Percentiles rank a stretch among this genome's conserved stretches.
Conservation (phyloP, 2,797 vertebrate species). For the Denticeps clupeoides region DNA sequence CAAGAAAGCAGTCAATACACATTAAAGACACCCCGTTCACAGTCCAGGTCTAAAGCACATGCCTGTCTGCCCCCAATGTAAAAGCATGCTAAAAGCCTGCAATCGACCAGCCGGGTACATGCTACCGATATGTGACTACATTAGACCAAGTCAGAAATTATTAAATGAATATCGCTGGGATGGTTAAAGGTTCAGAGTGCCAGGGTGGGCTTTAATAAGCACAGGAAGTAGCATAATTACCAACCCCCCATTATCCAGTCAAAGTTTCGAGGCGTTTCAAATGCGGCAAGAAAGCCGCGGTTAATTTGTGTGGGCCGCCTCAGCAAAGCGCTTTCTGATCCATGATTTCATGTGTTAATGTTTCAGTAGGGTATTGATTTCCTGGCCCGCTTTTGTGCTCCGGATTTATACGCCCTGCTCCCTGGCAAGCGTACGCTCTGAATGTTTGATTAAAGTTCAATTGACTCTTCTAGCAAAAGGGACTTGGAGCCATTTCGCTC, state of each 20-base stretch:
- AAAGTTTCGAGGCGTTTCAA: slow-evolving; percentile 39
- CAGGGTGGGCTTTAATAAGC: slow-evolving; percentile 5
- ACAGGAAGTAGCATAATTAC: slow-evolving; percentile 40
- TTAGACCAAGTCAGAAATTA: slow-evolving; percentile 10
- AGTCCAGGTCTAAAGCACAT: slow-evolving; percentile 50
- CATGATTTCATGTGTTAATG: slow-evolving; percentile 82
- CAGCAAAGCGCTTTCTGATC: slow-evolving; percentile 77
- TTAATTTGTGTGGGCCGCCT: slow-evolving; percentile 73
- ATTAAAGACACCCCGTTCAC: slow-evolving; percentile 49
- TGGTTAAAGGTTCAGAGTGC: neutral
- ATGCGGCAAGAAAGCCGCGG: slow-evolving; percentile 55
- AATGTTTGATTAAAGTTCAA: slow-evolving; percentile 95
- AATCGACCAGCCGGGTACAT: slow-evolving; percentile 28
- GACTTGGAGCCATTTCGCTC: slow-evolving; percentile 66
- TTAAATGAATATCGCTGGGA: slow-evolving; percentile 4
- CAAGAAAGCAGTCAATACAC: slow-evolving; percentile 53
- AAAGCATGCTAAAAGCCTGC: slow-evolving; percentile 50
- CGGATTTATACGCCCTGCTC: slow-evolving; percentile 67
- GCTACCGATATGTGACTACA: slow-evolving; percentile 30
- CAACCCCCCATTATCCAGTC: slow-evolving; percentile 23
- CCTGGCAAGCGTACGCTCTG: slow-evolving; percentile 55
- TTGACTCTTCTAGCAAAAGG: slow-evolving; percentile 70
- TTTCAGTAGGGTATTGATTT: slow-evolving; percentile 92
- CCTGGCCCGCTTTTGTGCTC: slow-evolving; percentile 73
- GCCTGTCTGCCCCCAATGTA: slow-evolving; percentile 48